phyloP scores from a whole-genome alignment of 2,888 invertebrate genomes.

The Dryobotodes eremita region DNA sequence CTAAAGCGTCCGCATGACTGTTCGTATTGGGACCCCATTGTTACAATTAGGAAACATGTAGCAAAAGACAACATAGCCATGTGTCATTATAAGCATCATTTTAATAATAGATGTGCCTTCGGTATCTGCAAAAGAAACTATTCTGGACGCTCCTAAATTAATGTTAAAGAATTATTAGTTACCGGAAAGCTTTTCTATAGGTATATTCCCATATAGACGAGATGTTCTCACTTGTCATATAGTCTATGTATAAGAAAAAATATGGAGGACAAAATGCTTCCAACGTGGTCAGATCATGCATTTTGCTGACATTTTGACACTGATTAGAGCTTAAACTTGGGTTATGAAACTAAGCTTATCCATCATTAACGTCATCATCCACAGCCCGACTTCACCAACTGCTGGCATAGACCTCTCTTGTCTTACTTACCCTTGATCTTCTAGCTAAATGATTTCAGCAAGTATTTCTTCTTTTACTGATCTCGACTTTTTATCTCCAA shows the following conservation, averaged over 20 bases:
- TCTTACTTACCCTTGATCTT: background rate
- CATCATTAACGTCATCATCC: too few relatives aligned
- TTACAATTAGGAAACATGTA: constrained; percentile 11
- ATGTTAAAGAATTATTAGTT: background rate
- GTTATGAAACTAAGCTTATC: background rate
- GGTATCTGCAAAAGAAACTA: background rate
- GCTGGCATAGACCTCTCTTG: too few relatives aligned
- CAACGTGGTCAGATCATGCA: background rate
- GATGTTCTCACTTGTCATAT: too few relatives aligned
- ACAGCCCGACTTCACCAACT: too few relatives aligned
- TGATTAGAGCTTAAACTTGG: background rate
- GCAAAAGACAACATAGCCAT: too few relatives aligned
- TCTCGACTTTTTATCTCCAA: constrained; percentile 6
- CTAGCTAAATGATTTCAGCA: background rate
- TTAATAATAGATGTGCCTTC: background rate
- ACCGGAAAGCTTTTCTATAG: background rate
- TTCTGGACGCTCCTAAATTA: background rate
- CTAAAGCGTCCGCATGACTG: background rate
- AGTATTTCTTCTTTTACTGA: constrained; percentile 8
- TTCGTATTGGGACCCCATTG: background rate
- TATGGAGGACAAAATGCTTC: background rate
- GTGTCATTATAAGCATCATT: background rate
- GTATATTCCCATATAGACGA: background rate
- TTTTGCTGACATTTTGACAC: background rate
- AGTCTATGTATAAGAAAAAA: background rate